Base-by-base conservation (phyloP, 2,888 invertebrate genomes). In the Apotomis capreana region DNA sequence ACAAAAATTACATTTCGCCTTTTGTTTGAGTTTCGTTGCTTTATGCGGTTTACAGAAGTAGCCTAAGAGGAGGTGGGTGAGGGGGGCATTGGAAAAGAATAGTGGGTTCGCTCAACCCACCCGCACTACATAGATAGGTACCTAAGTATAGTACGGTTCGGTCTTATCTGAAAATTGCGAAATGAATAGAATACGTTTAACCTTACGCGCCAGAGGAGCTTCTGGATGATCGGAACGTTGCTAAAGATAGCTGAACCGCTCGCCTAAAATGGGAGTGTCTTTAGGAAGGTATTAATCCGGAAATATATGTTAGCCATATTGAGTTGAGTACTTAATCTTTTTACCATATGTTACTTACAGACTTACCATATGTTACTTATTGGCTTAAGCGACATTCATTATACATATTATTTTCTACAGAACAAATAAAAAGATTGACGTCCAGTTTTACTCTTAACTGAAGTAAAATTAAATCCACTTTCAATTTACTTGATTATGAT, bases 1-100 rank as follows among this genome's bases (percentile, higher is more conserved):
- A 49, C 70, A 61, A 57, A 70, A 70, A 61, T 61, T 63, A 64
- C 61, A 71, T 61, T 62, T 58, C 60, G 6, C 58, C 63, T 70
- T 37, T 60, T 54, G 52, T 59, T 67, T 51, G 52, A 71, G 54
- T 15, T 70, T 65, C 46, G 36, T 26, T 52, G 26, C 52, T 61
- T 44, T 60, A 37, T 70, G 15, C 40, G 63, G 36, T 44, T 69
- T 63, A 57, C 49, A 36, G 15, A 55, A 65, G 55, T 49, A 59
- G 46, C 54, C 36, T 49, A 12, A 57, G 46, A 6, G 54, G 15
- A 40, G 12, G 6, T 12, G 44, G 26, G 65, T 26, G 65, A 37
- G 65, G 60, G 70, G 70, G 65, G 65, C n/a, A 46, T 55, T 54
- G 52, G 46, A 37, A 36, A 70, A 70, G 52, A 65, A 65, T 60